Evolutionary conservation across 1,140 invertebrate genomes (phyloP).

Genomic region (Diachasma alloeum): DNA sequence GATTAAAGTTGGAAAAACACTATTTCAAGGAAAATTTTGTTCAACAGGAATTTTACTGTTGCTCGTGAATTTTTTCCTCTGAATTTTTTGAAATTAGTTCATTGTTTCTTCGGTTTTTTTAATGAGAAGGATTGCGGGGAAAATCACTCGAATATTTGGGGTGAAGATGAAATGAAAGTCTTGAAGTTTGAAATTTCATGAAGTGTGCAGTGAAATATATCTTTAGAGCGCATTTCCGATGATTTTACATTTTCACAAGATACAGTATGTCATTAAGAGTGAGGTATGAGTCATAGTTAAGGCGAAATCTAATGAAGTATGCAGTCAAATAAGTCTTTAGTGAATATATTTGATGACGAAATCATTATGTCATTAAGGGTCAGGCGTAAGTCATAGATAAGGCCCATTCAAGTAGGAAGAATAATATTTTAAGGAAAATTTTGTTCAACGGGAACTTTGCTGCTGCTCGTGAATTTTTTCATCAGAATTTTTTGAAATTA

Average conservation of each 20-base stretch:
- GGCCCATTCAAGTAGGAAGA: conserved; percentile 53
- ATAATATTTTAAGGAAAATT: not conserved
- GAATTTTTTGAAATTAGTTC: not conserved
- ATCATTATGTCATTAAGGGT: too few relatives aligned
- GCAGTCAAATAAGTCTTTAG: too few relatives aligned
- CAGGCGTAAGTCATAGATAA: conserved; percentile 29
- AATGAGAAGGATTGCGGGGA: too few relatives aligned
- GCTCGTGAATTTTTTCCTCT: not conserved
- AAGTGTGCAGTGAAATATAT: too few relatives aligned
- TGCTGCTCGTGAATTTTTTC: not conserved
- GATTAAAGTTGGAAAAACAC: conserved; percentile 46
- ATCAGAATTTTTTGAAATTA: not conserved
- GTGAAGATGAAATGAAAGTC: too few relatives aligned
- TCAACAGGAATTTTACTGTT: not conserved
- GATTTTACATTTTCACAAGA: too few relatives aligned
- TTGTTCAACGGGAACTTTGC: not conserved
- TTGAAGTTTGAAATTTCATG: too few relatives aligned
- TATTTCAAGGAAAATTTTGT: not conserved
- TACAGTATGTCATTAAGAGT: too few relatives aligned
- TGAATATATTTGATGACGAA: too few relatives aligned
- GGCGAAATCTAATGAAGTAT: conserved; percentile 35
- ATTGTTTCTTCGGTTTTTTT: too few relatives aligned
- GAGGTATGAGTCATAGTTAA: conserved; percentile 28
- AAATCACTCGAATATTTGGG: too few relatives aligned
- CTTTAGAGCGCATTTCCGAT: too few relatives aligned